phyloP scores from a whole-genome alignment of 2,797 vertebrate genomes.

The Dicrostonyx torquatus region DNA sequence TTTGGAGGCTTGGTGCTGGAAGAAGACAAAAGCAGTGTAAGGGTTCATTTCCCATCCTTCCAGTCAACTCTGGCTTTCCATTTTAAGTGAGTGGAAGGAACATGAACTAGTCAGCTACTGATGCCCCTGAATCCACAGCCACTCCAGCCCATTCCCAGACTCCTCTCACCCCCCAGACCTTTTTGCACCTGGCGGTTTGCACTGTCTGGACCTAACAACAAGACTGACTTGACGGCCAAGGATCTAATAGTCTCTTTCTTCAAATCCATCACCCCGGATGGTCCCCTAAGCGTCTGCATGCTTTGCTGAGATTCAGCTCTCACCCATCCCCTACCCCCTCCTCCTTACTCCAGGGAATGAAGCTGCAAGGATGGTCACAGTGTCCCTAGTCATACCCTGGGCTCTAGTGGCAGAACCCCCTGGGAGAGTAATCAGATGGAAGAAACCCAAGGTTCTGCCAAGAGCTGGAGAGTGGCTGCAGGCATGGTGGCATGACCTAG shows the following conservation, averaged over 20 bases:
- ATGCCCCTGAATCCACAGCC: neutral
- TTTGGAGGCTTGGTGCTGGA: neutral
- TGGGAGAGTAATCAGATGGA: conserved; percentile 32
- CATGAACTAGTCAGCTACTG: neutral
- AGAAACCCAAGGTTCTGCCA: conserved; percentile 40
- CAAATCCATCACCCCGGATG: neutral
- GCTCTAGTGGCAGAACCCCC: conserved; percentile 5
- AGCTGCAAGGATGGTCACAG: neutral
- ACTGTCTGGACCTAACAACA: neutral
- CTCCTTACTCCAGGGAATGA: neutral
- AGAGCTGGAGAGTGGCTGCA: neutral
- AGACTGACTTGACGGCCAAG: neutral
- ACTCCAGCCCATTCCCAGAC: rapidly evolving
- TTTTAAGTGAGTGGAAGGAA: neutral
- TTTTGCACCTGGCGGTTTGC: neutral
- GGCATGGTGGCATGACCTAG: neutral
- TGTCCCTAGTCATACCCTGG: neutral
- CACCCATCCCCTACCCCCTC: neutral
- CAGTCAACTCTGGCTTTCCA: neutral
- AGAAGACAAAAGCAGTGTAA: neutral
- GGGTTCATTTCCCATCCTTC: neutral
- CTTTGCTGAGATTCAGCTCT: neutral
- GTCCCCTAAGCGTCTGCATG: neutral
- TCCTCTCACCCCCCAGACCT: neutral
- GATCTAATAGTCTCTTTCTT: neutral